phyloP scores from a whole-genome alignment of 2,888 invertebrate genomes.

The Pammene fasciana region DNA sequence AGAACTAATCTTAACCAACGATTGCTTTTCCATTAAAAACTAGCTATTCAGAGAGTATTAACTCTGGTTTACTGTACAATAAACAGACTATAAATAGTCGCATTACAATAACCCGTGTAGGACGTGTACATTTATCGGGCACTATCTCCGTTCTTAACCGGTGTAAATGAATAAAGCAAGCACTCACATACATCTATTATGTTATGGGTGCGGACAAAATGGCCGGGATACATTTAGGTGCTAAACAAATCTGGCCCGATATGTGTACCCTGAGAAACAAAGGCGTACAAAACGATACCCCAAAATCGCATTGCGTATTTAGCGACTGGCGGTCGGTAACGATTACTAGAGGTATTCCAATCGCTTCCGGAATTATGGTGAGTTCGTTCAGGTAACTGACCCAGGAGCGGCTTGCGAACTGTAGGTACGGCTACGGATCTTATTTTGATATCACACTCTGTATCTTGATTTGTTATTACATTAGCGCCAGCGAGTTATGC shows the following conservation, averaged over 20 bases:
- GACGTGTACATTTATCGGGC: conserved; percentile 28
- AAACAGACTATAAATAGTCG: conserved; percentile 31
- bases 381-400: too few species aligned
- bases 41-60: neutral
- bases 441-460: too few species aligned
- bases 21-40: neutral
- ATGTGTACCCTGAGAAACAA: conserved; percentile 31
- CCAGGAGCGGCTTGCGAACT: too few species aligned
- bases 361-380: neutral
- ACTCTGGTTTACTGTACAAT: conserved; percentile 5
- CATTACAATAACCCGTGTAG: conserved; percentile 33
- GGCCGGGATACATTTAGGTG: conserved; percentile 12
- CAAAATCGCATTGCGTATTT: conserved; percentile 44
- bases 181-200: conserved; percentile 25
- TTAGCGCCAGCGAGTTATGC: too few species aligned
- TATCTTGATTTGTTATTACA: too few species aligned
- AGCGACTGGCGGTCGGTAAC: conserved; percentile 41
- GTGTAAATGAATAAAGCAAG: conserved; percentile 35
- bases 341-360: conserved; percentile 22
- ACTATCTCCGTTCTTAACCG: conserved; percentile 10
- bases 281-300: conserved; percentile 36
- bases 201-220: conserved; percentile 26
- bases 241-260: conserved; percentile 32
- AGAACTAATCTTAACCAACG: too few species aligned
- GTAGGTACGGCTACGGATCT: too few species aligned